Base-by-base conservation (phyloP, 2,888 invertebrate species). In the Drosophila barbarae region DNA sequence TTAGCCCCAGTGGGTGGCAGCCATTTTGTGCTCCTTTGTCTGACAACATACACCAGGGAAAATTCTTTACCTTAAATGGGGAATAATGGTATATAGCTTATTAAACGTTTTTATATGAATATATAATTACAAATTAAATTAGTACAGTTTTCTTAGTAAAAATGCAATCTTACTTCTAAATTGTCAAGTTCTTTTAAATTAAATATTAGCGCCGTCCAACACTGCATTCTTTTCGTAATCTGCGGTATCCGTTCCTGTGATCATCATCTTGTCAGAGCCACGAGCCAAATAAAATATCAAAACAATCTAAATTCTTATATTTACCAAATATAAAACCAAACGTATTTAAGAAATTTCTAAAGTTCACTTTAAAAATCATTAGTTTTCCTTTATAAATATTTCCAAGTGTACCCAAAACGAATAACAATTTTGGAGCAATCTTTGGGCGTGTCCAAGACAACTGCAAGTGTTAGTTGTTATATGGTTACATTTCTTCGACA, bases 21-120 rank as follows among this genome's bases (percentile, higher is more conserved):
- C 53, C 53, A 65, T 51, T 64, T 53, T 53, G 53, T 26, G 53
- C 38, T 49, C 26, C 49, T 57, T 69, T 67, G 55, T 56, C 41
- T 58, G 59, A 26, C 51, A 41, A 1, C 26, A 28, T 35, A 54
- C 42, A 55, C 39, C 21, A 21, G 15, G 5, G 30, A 18, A 41
- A 36, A 47, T 13, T 18, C 30, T 5, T 46, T 18, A 46, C 8
- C 30, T 18, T 13, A 5, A 18, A 44, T 10, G 6, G 12, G 6
- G 9, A 12, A 15, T 15, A 28, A 44, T 10, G 12, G 13, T 26
- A 15, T 26, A 7, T 21, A 18, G 44, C 9, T 28, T 42, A 26
- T 15, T 15, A 26, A n/a, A 7, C 26, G 0, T 5, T n/a, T 28
- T 44, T 15, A 28, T 1, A 3, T 18, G 0, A 2, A 12, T 30